phyloP scores from a whole-genome alignment of 2,113 vertebrate genomes.

The Oophaga pumilio region DNA sequence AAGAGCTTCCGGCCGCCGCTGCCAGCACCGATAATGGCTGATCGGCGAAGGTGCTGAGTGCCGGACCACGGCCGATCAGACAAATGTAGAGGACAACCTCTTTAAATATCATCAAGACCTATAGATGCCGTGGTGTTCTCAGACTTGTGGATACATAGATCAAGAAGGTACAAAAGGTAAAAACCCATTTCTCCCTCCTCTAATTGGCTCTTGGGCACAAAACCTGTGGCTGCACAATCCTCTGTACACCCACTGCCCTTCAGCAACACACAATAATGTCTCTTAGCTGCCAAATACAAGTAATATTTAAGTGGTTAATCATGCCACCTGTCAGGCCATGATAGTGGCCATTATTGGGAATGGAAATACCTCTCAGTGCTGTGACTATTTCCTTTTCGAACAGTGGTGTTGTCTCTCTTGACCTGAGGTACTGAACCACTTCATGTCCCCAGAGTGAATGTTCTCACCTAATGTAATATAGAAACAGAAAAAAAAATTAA shows the following conservation, averaged over 20 bases:
- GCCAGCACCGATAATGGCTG: too few relatives aligned
- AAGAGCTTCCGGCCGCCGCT: too few relatives aligned
- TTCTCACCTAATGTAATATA: conserved; percentile 43
- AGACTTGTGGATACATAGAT: too few relatives aligned
- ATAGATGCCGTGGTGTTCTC: too few relatives aligned
- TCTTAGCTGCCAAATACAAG: background rate
- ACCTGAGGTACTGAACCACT: conserved; percentile 3
- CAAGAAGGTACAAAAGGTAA: too few relatives aligned
- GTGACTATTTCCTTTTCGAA: background rate
- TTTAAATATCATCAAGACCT: too few relatives aligned
- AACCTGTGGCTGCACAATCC: too few relatives aligned
- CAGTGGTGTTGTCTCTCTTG: background rate
- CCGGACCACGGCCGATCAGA: too few relatives aligned
- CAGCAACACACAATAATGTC: background rate
- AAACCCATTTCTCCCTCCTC: too few relatives aligned
- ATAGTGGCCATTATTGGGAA: background rate
- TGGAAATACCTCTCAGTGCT: conserved; percentile 5
- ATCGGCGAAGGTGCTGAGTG: too few relatives aligned
- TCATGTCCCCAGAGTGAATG: conserved; percentile 26
- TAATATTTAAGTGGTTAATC: background rate
- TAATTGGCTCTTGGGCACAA: too few relatives aligned
- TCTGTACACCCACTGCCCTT: background rate
- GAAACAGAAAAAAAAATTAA: background rate
- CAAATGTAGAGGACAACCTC: too few relatives aligned
- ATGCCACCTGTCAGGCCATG: background rate